Evolutionary conservation across 2,797 vertebrate species (phyloP), one percentile per base, ranked within the genome.

Genomic region (Pseudochirops cupreus): DNA sequence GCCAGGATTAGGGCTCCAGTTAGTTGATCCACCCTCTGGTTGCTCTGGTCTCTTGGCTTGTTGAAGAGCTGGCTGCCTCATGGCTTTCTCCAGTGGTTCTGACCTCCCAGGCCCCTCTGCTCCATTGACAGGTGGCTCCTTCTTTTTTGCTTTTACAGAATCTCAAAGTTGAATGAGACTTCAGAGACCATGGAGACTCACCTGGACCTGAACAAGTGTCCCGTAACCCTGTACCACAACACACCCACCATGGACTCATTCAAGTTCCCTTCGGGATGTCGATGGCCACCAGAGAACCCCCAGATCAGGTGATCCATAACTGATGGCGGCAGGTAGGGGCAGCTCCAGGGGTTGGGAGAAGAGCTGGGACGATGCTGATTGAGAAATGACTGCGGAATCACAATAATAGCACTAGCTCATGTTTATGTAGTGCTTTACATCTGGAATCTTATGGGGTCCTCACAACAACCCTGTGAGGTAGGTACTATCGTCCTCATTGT

Each of bases 301-400:
- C 59, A 62, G 21, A 50, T 4, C 9, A 12, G 21, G 39, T 1
- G 24, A 87, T 26, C 9, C 2, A 0, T 46, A 50, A 87, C 74
- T 50, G 14, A 4, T n/a, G n/a, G n/a, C 26, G 4, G n/a, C 67
- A 74, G 39, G 67, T 46, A 2, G 7, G 7, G 16, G 39, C 18
- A 11, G n/a, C 14, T 5, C 0, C 0, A 16, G n/a, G n/a, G 18
- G 3, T 3, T 12, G 29, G 39, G 18, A 6, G 39, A 26, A 50
- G 74, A 46, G 39, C 5, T 18, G 5, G n/a, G 16, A 0, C 3
- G 0, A 33, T 74, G n/a, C 67, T 74, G 67, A 74, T 74, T 21
- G 18, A 74, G 67, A 74, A 5, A 87, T 3, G 2, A 87, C 39
- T 4, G 18, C 39, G 50, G 74, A 87, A 21, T 2, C 46, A 50